Evolutionary conservation across 1,140 invertebrate species (phyloP).

Genomic region (Alviniconcha marisindica): DNA sequence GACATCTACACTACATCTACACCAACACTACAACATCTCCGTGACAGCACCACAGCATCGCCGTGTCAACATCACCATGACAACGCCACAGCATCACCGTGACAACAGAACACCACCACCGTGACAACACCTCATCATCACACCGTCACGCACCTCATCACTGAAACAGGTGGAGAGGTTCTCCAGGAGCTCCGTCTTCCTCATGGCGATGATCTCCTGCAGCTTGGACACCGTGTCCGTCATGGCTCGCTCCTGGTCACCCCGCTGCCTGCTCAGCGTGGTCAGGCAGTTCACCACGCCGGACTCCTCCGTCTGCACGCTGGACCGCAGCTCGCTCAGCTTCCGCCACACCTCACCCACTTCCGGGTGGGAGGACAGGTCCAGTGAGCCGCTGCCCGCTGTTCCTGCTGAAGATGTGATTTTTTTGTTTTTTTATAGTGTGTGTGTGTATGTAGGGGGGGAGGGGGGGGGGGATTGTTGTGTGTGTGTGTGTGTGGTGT

Average conservation of each 20-base stretch:
- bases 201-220: slow-evolving; percentile 19
- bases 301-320: slow-evolving; percentile 23
- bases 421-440: too few species aligned
- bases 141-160: too few species aligned
- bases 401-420: neutral
- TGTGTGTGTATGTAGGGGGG: too few species aligned
- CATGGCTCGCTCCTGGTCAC: slow-evolving; percentile 28
- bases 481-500: too few species aligned
- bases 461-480: too few species aligned
- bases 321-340: slow-evolving; percentile 12
- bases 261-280: neutral
- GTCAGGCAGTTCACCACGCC: slow-evolving; percentile 9
- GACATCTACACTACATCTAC: too few species aligned
- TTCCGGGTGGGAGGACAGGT: neutral
- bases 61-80: too few species aligned
- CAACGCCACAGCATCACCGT: too few species aligned
- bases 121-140: too few species aligned
- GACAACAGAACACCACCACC: too few species aligned
- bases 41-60: too few species aligned
- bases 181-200: slow-evolving; percentile 34
- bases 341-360: neutral
- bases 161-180: neutral
- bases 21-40: too few species aligned
- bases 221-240: slow-evolving; percentile 25
- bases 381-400: neutral